These are phyloP conservation scores for Thymelicus acteon DNA, from an alignment of 2,888 invertebrate genomes.

Conservation along the genomic window DNA sequence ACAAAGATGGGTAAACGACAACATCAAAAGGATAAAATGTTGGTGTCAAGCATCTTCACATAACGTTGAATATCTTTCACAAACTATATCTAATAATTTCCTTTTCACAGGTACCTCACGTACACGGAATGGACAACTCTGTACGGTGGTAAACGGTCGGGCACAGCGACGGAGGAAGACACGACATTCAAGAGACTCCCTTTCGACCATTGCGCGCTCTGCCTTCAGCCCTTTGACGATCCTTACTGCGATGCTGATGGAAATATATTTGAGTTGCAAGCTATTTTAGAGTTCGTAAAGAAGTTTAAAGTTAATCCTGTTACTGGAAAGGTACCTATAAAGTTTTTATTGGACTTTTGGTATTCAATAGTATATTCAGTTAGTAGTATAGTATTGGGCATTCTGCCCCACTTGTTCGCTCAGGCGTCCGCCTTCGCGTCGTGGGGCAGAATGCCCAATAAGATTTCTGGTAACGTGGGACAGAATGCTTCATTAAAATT, in stretches of 20 bases:
- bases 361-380: neutral
- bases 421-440: too few relatives aligned
- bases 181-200: constrained; percentile 96
- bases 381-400: too few relatives aligned
- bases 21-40: constrained; percentile 98
- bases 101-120: constrained; percentile 88
- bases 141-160: constrained; percentile 93
- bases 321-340: constrained; percentile 89
- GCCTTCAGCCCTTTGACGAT: constrained; percentile 95
- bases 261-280: constrained; percentile 96
- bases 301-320: constrained; percentile 97
- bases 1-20: constrained; percentile 95
- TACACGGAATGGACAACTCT: constrained; percentile 95
- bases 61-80: constrained; percentile 37
- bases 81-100: constrained; percentile 35
- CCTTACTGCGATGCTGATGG: constrained; percentile 96
- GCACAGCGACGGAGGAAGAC: constrained; percentile 88
- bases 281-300: constrained; percentile 93
- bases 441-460: too few relatives aligned
- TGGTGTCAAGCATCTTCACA: constrained; percentile 52
- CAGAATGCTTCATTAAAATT: too few relatives aligned
- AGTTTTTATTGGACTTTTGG: too few relatives aligned
- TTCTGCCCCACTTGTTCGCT: too few relatives aligned
- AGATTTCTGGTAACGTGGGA: too few relatives aligned
- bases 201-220: constrained; percentile 96